Evolutionary conservation across 2,113 vertebrate genomes (phyloP).

Genomic region (Morone saxatilis): DNA sequence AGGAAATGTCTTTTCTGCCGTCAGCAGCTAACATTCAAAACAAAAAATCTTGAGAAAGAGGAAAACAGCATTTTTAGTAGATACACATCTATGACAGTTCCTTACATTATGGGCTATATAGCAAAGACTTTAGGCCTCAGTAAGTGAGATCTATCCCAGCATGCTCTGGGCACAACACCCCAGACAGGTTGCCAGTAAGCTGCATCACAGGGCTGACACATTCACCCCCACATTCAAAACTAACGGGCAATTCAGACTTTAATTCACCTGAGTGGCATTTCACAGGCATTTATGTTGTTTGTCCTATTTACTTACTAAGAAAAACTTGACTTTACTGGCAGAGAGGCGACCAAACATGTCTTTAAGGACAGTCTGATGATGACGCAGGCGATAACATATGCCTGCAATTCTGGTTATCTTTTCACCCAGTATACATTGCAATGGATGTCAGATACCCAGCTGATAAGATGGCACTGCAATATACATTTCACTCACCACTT

Average conservation of each 20-base stretch:
- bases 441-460: background rate
- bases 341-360: background rate
- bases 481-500: background rate
- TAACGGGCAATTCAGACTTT: background rate
- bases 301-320: background rate
- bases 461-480: background rate
- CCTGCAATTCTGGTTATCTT: background rate
- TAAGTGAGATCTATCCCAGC: slow-evolving; percentile 5
- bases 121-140: background rate
- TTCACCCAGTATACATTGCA: background rate
- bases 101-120: background rate
- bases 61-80: background rate
- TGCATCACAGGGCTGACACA: slow-evolving; percentile 2
- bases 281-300: slow-evolving; percentile 5
- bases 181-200: slow-evolving; percentile 15
- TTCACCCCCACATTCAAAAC: background rate
- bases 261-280: slow-evolving; percentile 18
- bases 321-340: slow-evolving; percentile 9
- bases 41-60: background rate
- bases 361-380: slow-evolving; percentile 8
- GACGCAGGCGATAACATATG: background rate
- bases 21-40: background rate
- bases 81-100: background rate
- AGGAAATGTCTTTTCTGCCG: background rate
- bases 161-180: slow-evolving; percentile 1